These are phyloP conservation scores for Ceyx cyanopectus DNA, from an alignment of 2,113 vertebrate species.

Conservation along the genomic window DNA sequence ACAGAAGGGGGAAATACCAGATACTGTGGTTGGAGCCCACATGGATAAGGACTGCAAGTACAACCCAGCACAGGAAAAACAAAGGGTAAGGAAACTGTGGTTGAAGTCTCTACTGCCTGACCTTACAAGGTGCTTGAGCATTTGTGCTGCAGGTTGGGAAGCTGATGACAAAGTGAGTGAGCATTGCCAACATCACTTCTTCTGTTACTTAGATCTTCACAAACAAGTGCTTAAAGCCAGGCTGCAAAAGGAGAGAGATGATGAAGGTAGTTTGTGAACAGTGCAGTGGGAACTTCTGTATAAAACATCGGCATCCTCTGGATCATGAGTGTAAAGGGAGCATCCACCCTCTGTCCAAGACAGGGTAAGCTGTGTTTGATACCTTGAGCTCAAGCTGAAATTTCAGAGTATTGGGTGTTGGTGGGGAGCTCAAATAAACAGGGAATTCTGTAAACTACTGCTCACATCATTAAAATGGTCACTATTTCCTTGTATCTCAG, in stretches of 20 bases:
- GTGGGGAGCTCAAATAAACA: neutral
- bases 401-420: neutral
- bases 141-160: neutral
- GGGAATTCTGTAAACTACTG: neutral
- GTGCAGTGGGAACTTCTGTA: constrained; percentile 89
- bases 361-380: constrained; percentile 75
- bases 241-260: constrained; percentile 94
- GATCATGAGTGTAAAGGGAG: constrained; percentile 87
- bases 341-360: constrained; percentile 69
- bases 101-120: neutral
- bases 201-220: constrained; percentile 84
- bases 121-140: rapidly evolving
- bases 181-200: neutral
- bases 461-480: neutral
- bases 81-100: constrained; percentile 79
- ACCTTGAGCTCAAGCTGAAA: neutral
- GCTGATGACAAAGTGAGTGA: neutral
- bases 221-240: constrained; percentile 86
- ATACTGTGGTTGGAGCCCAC: constrained; percentile 89
- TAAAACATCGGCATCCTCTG: constrained; percentile 90
- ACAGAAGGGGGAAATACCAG: constrained; percentile 87
- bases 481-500: neutral
- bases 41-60: constrained; percentile 88
- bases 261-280: constrained; percentile 87
- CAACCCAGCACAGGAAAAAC: constrained; percentile 82